Conservation (phyloP, 2,113 vertebrate genomes). For the Phylloscopus trochiloides region DNA sequence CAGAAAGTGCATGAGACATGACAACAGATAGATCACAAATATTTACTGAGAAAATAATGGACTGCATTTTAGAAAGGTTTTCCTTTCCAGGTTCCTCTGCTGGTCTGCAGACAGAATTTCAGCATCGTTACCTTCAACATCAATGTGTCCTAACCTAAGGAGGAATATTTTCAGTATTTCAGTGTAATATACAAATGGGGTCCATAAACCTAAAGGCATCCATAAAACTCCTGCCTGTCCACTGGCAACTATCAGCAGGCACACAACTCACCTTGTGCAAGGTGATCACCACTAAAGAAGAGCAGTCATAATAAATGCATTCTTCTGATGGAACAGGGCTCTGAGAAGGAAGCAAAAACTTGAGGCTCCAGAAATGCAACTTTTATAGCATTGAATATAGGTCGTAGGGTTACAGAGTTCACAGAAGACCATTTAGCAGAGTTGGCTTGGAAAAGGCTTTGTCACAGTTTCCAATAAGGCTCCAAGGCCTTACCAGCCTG, state of each 20-base stretch:
- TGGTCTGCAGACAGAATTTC: not conserved
- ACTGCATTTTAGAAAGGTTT: not conserved
- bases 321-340: not conserved
- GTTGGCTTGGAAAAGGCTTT: not conserved
- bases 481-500: not conserved
- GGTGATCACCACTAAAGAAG: not conserved
- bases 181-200: too few species aligned
- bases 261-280: accelerated
- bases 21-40: not conserved
- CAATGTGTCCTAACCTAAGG: not conserved
- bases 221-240: not conserved
- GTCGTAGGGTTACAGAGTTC: not conserved
- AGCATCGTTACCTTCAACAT: not conserved
- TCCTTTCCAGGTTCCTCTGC: not conserved
- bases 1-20: not conserved
- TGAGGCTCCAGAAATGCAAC: not conserved
- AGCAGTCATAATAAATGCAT: not conserved
- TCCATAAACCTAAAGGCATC: not conserved
- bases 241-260: not conserved
- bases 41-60: not conserved
- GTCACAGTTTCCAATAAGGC: not conserved
- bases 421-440: not conserved
- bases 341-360: not conserved
- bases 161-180: not conserved
- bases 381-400: not conserved